phyloP scores from a whole-genome alignment of 2,797 vertebrate species.

The Peromyscus attwateri region DNA sequence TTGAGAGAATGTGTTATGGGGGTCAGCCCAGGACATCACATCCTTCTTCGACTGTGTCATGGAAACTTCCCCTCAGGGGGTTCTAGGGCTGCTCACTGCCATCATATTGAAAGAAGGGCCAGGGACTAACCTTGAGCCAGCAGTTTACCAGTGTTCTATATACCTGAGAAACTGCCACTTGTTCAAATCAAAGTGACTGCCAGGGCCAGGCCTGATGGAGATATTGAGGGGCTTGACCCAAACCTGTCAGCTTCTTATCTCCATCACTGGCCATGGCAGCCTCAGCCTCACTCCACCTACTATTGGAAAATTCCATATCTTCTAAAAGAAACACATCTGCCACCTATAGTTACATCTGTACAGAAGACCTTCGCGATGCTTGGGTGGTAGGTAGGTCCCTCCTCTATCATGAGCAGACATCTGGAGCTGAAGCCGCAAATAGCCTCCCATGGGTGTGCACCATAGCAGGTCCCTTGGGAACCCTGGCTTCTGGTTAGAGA shows the following conservation, averaged over 20 bases:
- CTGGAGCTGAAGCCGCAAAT: neutral
- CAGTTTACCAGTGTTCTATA: too few species aligned
- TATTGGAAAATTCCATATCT: neutral
- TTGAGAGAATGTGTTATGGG: neutral
- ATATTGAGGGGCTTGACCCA: neutral
- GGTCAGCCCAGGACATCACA: neutral
- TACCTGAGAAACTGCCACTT: neutral
- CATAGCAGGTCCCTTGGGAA: neutral
- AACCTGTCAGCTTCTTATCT: neutral
- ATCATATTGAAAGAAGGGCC: neutral
- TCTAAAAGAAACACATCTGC: neutral
- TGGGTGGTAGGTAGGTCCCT: neutral
- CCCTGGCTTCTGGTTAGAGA: neutral
- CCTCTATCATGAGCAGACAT: neutral
- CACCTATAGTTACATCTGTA: neutral
- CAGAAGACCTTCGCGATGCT: neutral
- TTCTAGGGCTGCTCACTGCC: neutral
- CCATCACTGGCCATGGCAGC: neutral
- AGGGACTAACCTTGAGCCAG: neutral
- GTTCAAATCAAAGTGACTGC: neutral
- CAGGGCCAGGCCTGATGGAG: neutral
- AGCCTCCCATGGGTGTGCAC: accelerated
- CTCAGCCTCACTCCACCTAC: neutral
- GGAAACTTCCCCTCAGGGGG: neutral
- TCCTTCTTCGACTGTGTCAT: accelerated